phyloP scores from a whole-genome alignment of 2,888 invertebrate genomes.

The Neoaliturus tenellus region DNA sequence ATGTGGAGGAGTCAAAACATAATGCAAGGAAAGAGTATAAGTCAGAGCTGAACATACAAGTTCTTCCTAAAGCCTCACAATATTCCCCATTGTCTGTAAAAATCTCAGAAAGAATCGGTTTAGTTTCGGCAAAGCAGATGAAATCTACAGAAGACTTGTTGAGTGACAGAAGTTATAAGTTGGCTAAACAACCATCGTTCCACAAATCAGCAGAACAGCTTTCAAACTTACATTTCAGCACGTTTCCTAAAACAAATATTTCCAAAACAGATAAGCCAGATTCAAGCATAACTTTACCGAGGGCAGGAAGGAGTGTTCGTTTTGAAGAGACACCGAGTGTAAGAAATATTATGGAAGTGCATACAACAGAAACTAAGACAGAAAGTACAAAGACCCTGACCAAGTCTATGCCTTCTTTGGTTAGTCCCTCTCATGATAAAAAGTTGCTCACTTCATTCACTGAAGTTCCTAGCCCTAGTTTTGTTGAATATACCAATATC shows the following conservation, averaged over 20 bases:
- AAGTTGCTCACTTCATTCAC: slow-evolving; percentile 53
- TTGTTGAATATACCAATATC: slow-evolving; percentile 56
- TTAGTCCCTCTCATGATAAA: slow-evolving; percentile 26
- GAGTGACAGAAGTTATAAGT: not conserved
- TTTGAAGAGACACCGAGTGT: slow-evolving; percentile 44
- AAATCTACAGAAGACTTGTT: slow-evolving; percentile 17
- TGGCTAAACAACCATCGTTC: slow-evolving; percentile 5
- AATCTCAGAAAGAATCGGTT: not conserved
- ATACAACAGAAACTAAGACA: not conserved
- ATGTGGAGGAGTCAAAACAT: not conserved
- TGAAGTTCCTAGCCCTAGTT: slow-evolving; percentile 54
- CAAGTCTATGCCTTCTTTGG: slow-evolving; percentile 41
- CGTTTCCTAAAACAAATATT: slow-evolving; percentile 1
- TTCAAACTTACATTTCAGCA: not conserved
- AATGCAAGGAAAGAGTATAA: slow-evolving; percentile 21
- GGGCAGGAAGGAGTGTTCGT: slow-evolving; percentile 32
- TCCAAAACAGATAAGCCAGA: slow-evolving; percentile 42
- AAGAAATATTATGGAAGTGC: slow-evolving; percentile 19
- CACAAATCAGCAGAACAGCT: slow-evolving; percentile 34
- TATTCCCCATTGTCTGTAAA: not conserved
- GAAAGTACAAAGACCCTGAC: not conserved
- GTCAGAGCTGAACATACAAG: slow-evolving; percentile 37
- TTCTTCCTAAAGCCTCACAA: not conserved
- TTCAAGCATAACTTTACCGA: slow-evolving; percentile 33
- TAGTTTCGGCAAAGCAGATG: not conserved